phyloP scores from a whole-genome alignment of 2,888 invertebrate genomes.

The Palloptera scutellata region DNA sequence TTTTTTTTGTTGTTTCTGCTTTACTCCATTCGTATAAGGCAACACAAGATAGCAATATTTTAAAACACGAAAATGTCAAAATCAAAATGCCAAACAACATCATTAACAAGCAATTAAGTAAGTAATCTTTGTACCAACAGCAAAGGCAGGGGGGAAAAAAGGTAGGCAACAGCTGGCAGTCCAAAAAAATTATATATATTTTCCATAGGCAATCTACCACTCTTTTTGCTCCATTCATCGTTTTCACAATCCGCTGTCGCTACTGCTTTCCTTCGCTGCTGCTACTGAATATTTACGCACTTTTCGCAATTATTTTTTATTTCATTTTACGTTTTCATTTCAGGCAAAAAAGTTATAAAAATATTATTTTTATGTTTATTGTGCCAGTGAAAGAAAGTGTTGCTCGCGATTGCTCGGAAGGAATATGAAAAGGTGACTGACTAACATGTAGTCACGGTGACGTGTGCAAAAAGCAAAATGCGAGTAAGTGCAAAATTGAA shows the following conservation, averaged over 20 bases:
- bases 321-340: conserved; percentile 7
- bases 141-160: conserved; percentile 12
- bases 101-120: conserved; percentile 15
- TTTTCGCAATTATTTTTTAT: conserved; percentile 5
- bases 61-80: background rate
- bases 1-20: too few relatives aligned
- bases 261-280: conserved; percentile 8
- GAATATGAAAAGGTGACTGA: too few relatives aligned
- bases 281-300: conserved; percentile 6
- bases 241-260: too few relatives aligned
- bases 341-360: conserved; percentile 13
- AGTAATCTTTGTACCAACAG: conserved; percentile 11
- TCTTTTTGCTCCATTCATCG: too few relatives aligned
- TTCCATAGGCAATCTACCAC: conserved; percentile 3
- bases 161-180: too few relatives aligned
- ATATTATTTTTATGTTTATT: background rate
- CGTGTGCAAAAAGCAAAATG: too few relatives aligned
- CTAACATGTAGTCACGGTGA: too few relatives aligned
- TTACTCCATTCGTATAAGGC: too few relatives aligned
- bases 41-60: too few relatives aligned
- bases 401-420: too few relatives aligned
- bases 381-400: too few relatives aligned
- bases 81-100: conserved; percentile 15
- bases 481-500: too few relatives aligned
- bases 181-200: background rate